These are phyloP conservation scores for Melanotaenia pygmaea DNA, from an alignment of 2,797 vertebrate genomes.

Conservation along the genomic window DNA sequence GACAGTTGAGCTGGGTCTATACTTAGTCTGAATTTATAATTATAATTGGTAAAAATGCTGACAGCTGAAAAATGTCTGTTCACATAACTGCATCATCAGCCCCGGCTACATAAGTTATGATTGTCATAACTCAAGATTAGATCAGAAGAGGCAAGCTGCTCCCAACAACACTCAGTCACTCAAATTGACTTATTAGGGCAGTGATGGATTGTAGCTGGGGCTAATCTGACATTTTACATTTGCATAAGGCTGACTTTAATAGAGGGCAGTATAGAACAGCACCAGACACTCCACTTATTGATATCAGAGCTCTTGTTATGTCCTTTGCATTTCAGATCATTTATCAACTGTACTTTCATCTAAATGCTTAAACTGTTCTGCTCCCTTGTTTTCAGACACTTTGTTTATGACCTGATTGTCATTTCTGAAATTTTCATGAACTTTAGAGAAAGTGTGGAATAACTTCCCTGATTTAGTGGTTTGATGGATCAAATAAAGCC, in stretches of 20 bases:
- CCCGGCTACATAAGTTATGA: constrained; percentile 66
- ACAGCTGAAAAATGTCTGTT: constrained; percentile 68
- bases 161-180: constrained; percentile 67
- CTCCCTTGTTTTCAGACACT: background rate
- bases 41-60: constrained; percentile 70
- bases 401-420: background rate
- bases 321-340: constrained; percentile 14
- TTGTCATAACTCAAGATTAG: constrained; percentile 73
- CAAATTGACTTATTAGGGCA: constrained; percentile 71
- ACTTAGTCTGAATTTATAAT: constrained; percentile 58
- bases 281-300: constrained; percentile 10
- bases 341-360: constrained; percentile 4
- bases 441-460: too few relatives aligned
- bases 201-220: constrained; percentile 62
- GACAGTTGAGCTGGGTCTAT: constrained; percentile 27
- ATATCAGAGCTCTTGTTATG: constrained; percentile 15
- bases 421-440: background rate
- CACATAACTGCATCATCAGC: constrained; percentile 67
- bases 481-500: background rate
- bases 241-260: constrained; percentile 50
- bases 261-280: constrained; percentile 29
- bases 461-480: background rate
- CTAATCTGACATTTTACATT: constrained; percentile 67
- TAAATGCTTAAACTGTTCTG: background rate
- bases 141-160: constrained; percentile 66